A percentile compares a stretch with the other conserved stretches of the same genome.
Conservation (phyloP, 2,888 invertebrate species). For the Drosophila leonis region DNA sequence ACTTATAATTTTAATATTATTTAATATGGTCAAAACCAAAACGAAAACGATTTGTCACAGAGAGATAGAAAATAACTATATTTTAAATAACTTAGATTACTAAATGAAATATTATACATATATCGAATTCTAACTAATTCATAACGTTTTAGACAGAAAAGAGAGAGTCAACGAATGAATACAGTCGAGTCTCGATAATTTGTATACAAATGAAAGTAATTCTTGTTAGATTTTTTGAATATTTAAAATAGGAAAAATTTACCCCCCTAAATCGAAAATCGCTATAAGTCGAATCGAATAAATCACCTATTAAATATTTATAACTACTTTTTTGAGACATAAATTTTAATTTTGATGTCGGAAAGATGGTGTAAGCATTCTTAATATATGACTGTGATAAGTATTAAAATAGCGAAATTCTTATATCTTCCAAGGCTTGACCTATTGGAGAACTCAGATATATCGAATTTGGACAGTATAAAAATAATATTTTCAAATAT, state of each 20-base stretch:
- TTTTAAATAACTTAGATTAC: not conserved
- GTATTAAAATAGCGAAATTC: no score
- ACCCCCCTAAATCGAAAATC: no score
- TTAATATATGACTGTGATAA: no score
- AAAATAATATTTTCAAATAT: conserved; percentile 2
- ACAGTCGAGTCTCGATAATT: no score
- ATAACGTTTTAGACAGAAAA: no score
- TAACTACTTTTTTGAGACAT: not conserved
- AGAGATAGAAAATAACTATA: not conserved
- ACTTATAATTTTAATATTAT: not conserved
- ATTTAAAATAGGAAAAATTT: no score
- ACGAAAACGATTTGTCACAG: not conserved
- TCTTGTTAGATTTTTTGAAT: no score
- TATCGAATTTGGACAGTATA: not conserved
- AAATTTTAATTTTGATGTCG: not conserved
- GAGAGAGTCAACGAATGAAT: no score
- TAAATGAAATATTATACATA: not conserved
- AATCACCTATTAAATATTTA: not conserved
- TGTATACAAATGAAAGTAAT: no score
- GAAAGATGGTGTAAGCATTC: not conserved
- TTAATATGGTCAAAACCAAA: not conserved
- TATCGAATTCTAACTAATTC: not conserved
- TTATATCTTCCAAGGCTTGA: no score
- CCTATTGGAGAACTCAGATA: not conserved
- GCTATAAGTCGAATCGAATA: no score